Evolutionary conservation across 2,113 vertebrate genomes (phyloP), one percentile per base, ranked within the genome.

Genomic region (Thymallus thymallus): DNA sequence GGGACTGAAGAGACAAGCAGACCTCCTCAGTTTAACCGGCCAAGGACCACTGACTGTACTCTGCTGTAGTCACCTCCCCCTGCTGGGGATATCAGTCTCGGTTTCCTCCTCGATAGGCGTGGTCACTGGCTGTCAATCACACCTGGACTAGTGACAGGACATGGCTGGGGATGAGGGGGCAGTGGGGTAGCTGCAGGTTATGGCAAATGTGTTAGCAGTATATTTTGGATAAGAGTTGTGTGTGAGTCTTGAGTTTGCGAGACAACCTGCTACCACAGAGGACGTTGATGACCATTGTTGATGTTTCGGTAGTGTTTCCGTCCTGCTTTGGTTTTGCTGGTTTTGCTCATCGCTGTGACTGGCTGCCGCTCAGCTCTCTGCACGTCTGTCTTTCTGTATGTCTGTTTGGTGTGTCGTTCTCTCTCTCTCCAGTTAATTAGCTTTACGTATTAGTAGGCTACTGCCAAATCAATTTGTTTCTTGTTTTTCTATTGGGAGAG

Each of bases 41-140:
- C 85, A 88, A 85, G 86, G 89, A 88, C 81, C 84, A 81, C 69
- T 86, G 85, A 76, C 87, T 22, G 9, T 41, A 18, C 16, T 51
- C 48, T 51, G 48, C 48, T 51, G 13, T 16, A 51, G 48, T 14
- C 48, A 14, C 48, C 46, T 32, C 73, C 79, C 73, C 14, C 68
- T 23, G 71, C 69, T 55, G 16, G 26, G 10, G 75, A 70, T 32
- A 18, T 41, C 35, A 41, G 74, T 60, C 16, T 41, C 35, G 9
- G 35, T 10, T 41, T 41, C 35, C 9, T 41, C 35, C 35, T 41
- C 35, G 9, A 16, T 14, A 18, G 48, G 48, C 14, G 16, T 51
- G 48, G 12, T 75, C 71, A 75, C 77, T 72, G 79, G 84, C 81
- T 82, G 81, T 81, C 82, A 63, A 68, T 83, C 70, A 82, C 68